Conservation (phyloP, 2,113 vertebrate genomes). For the Bagarius yarrelli region DNA sequence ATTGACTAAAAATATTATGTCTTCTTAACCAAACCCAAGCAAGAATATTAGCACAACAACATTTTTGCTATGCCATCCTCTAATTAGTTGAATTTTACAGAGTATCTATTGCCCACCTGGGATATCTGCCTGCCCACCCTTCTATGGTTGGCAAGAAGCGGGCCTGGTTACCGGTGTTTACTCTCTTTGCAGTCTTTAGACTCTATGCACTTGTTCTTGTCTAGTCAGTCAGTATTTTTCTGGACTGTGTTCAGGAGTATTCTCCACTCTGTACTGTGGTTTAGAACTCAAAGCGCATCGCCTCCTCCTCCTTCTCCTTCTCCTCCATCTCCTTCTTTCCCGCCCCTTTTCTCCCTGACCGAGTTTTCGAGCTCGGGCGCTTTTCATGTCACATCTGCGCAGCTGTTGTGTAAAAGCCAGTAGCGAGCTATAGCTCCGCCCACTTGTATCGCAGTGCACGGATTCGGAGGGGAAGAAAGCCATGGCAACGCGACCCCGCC, state of each 20-base stretch:
- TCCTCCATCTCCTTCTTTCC: too few species aligned
- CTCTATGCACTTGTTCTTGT: not conserved
- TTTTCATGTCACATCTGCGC: conserved; percentile 34
- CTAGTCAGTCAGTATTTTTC: not conserved
- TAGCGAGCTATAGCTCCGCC: conserved; percentile 62
- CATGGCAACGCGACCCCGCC: conserved; percentile 73
- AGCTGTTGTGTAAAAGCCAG: conserved; percentile 14
- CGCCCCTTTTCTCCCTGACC: not conserved
- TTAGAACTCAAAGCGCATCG: not conserved
- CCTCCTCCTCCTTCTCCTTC: not conserved
- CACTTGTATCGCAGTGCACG: conserved; percentile 47
- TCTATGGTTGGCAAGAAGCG: too few species aligned
- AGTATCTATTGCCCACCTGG: too few species aligned
- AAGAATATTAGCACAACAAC: too few species aligned
- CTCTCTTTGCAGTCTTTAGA: too few species aligned
- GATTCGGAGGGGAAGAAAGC: conserved; percentile 55
- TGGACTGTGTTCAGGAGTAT: not conserved
- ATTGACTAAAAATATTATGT: too few species aligned
- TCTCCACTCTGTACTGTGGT: not conserved
- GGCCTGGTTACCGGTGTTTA: too few species aligned
- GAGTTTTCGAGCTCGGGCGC: not conserved
- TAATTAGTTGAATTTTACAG: too few species aligned
- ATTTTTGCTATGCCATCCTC: too few species aligned
- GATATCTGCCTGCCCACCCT: too few species aligned
- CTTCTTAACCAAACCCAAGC: too few species aligned